A percentile compares a stretch with the other conserved stretches of the same genome.
Evolutionary conservation across 2,888 invertebrate species (phyloP).

Genomic region (Chymomyza procnemis): DNA sequence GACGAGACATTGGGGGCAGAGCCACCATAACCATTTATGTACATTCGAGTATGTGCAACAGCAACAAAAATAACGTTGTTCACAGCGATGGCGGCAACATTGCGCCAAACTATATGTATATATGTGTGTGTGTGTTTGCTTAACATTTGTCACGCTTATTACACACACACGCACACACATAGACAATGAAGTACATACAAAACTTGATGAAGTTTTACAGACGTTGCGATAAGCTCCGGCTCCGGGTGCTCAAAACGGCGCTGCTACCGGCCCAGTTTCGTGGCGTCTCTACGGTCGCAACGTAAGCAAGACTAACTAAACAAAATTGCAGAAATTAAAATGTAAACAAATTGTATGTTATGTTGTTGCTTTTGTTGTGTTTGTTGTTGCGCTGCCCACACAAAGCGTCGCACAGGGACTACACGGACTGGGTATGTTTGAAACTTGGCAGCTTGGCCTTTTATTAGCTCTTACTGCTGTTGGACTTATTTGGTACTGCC

Average conservation of each 20-base stretch:
- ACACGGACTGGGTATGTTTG: neutral
- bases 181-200: slow-evolving; percentile 4
- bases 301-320: slow-evolving; percentile 57
- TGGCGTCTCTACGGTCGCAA: slow-evolving; percentile 45
- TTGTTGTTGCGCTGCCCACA: neutral
- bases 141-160: slow-evolving; percentile 67
- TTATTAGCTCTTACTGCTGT: slow-evolving; percentile 42
- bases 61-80: neutral
- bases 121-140: slow-evolving; percentile 43
- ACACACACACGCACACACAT: slow-evolving; percentile 32
- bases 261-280: neutral
- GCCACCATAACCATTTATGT: neutral
- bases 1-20: neutral
- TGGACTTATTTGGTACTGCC: neutral
- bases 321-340: slow-evolving; percentile 74
- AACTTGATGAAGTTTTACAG: slow-evolving; percentile 63
- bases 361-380: neutral
- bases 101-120: slow-evolving; percentile 32
- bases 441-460: slow-evolving; percentile 32
- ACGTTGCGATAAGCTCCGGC: slow-evolving; percentile 56
- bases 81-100: slow-evolving; percentile 45
- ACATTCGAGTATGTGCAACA: no score
- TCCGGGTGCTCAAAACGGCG: neutral
- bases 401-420: neutral
- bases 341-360: slow-evolving; percentile 69